These are phyloP conservation scores for Anarhynchus alexandrinus DNA, from an alignment of 2,113 vertebrate species.

Conservation along the genomic window DNA sequence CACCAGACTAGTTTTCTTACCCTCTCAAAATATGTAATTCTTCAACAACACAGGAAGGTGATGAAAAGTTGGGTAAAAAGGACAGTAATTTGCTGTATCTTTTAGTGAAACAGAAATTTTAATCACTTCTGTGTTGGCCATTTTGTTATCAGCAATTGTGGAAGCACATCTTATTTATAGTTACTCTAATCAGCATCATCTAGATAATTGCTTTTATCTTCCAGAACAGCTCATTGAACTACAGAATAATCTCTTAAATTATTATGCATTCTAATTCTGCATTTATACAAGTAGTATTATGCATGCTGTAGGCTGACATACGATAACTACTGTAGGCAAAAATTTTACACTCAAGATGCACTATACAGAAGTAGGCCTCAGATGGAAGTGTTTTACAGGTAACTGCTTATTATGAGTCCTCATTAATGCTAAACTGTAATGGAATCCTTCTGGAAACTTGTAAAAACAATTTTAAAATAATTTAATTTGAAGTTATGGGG, in stretches of 20 bases:
- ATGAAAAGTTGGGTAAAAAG: background rate
- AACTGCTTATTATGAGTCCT: background rate
- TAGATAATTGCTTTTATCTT: background rate
- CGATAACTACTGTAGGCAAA: background rate
- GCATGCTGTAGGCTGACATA: background rate
- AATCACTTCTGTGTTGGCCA: background rate
- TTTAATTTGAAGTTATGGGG: background rate
- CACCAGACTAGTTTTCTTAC: background rate
- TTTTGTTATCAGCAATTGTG: background rate
- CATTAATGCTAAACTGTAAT: background rate
- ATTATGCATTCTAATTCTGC: background rate
- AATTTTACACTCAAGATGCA: background rate
- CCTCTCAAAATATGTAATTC: background rate
- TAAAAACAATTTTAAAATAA: constrained; percentile 6
- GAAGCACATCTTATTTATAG: background rate
- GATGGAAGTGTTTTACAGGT: background rate
- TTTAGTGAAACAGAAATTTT: background rate
- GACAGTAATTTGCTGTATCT: background rate
- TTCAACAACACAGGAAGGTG: background rate
- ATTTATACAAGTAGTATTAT: background rate
- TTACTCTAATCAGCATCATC: background rate
- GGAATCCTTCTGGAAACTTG: background rate
- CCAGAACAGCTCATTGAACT: background rate
- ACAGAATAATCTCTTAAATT: background rate
- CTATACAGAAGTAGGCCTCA: background rate